These are phyloP conservation scores for Drosophila atroscutellata DNA, from an alignment of 2,888 invertebrate genomes.

Conservation along the genomic window DNA sequence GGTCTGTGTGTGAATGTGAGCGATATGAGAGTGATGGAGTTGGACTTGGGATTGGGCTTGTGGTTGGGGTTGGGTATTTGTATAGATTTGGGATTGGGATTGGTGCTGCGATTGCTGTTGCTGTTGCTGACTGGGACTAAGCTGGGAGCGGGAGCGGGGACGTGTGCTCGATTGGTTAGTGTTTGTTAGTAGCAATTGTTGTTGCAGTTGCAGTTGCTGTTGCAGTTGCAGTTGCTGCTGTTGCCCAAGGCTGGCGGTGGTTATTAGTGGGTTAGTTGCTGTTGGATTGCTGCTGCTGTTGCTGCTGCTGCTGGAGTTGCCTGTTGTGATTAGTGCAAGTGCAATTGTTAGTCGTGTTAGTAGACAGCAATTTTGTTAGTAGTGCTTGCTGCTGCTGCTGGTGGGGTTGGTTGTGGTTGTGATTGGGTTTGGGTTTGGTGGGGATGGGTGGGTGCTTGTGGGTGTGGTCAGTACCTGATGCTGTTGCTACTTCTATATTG, in stretches of 20 bases:
- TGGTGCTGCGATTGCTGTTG: slow-evolving; percentile 9
- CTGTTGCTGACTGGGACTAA: slow-evolving; percentile 36
- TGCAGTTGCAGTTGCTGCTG: slow-evolving; percentile 33
- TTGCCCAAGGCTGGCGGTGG: slow-evolving; percentile 58
- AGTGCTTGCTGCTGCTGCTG: neutral
- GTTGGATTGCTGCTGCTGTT: slow-evolving; percentile 44
- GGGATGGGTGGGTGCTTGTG: neutral
- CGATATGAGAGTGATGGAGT: slow-evolving; percentile 24
- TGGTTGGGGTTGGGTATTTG: neutral
- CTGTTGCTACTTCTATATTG: slow-evolving; percentile 25
- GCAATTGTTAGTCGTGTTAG: slow-evolving; percentile 73
- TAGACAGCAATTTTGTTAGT: slow-evolving; percentile 27
- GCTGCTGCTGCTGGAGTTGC: slow-evolving; percentile 48
- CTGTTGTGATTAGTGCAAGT: slow-evolving; percentile 71
- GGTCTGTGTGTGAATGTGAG: slow-evolving; percentile 19
- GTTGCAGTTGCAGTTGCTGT: slow-evolving; percentile 32
- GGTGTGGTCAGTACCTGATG: slow-evolving; percentile 42
- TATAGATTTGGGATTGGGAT: slow-evolving; percentile 15
- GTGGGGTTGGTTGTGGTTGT: slow-evolving; percentile 15
- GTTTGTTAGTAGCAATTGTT: slow-evolving; percentile 46
- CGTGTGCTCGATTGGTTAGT: slow-evolving; percentile 21
- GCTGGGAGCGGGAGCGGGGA: slow-evolving; percentile 39
- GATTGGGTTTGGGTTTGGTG: neutral
- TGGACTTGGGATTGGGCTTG: slow-evolving; percentile 1
- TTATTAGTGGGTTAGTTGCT: slow-evolving; percentile 65